Evolutionary conservation across 2,797 vertebrate genomes (phyloP).

Genomic region (Trachurus trachurus): DNA sequence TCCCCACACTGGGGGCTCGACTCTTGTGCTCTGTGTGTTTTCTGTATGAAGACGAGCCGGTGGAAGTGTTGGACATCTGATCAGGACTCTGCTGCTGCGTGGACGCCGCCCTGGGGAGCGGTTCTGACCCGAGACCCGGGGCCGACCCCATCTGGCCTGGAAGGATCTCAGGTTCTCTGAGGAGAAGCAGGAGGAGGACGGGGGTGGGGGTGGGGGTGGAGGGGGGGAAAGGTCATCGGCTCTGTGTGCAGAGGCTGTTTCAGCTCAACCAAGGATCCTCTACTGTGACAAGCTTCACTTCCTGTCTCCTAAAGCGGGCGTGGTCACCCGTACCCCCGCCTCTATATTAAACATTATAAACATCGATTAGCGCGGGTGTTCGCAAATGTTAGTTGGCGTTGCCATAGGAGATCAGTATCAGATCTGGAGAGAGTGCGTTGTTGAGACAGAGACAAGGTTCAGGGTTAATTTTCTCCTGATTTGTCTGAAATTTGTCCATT

Average conservation of each 20-base stretch:
- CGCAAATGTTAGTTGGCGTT: too few relatives aligned
- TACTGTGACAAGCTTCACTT: too few relatives aligned
- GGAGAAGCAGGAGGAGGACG: slow-evolving; percentile 16
- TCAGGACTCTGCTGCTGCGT: slow-evolving; percentile 6
- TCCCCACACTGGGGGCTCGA: background rate
- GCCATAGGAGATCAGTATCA: too few relatives aligned
- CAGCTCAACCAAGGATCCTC: background rate
- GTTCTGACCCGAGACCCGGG: slow-evolving; percentile 46
- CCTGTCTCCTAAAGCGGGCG: too few relatives aligned
- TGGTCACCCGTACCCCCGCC: too few relatives aligned
- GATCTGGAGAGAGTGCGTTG: too few relatives aligned
- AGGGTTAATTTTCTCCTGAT: too few relatives aligned
- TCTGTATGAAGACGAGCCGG: slow-evolving; percentile 30
- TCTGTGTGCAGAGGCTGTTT: slow-evolving; percentile 16
- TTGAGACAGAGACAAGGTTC: too few relatives aligned
- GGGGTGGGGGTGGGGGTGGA: background rate
- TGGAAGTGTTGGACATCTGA: slow-evolving; percentile 3
- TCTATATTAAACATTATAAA: too few relatives aligned
- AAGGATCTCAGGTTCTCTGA: slow-evolving; percentile 21
- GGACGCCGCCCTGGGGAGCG: slow-evolving; percentile 1
- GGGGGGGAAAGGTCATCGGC: slow-evolving; percentile 19
- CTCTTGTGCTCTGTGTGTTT: background rate
- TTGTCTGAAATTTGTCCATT: too few relatives aligned
- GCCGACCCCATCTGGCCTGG: slow-evolving; percentile 46
- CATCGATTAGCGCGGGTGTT: too few relatives aligned